phyloP scores from a whole-genome alignment of 2,888 invertebrate genomes.

The Tenthredo notha region DNA sequence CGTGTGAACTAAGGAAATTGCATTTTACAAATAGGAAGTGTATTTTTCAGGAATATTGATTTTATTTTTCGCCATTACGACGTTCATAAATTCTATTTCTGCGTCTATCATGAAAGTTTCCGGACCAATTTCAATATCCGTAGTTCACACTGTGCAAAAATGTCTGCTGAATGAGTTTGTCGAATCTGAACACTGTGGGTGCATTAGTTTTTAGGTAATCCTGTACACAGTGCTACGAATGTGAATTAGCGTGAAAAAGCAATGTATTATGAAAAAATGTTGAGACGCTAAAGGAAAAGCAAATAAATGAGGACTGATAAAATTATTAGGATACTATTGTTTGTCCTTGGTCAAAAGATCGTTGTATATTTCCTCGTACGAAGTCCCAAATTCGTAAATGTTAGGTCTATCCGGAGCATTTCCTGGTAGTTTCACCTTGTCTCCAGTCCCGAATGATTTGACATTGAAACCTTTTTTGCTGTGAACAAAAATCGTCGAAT shows the following conservation, averaged over 20 bases:
- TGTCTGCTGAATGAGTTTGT: background rate
- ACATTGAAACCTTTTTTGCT: slow-evolving; percentile 98
- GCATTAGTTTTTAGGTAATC: background rate
- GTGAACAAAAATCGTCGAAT: slow-evolving; percentile 63
- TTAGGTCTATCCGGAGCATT: slow-evolving; percentile 96
- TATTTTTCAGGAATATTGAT: background rate
- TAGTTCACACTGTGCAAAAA: slow-evolving; percentile 3
- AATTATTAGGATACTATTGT: slow-evolving; percentile 85
- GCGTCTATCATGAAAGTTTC: background rate
- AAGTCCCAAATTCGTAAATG: slow-evolving; percentile 96
- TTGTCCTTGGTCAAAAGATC: slow-evolving; percentile 95
- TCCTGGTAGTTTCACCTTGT: slow-evolving; percentile 98
- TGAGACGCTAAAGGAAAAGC: background rate
- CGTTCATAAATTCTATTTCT: background rate
- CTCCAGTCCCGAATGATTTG: slow-evolving; percentile 95
- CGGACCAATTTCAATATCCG: background rate
- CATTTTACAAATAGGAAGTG: background rate
- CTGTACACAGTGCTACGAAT: background rate
- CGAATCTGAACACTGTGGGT: background rate
- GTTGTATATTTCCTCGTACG: slow-evolving; percentile 97
- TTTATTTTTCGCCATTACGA: background rate
- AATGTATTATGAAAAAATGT: background rate
- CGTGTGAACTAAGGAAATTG: background rate
- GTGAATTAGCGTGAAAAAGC: background rate
- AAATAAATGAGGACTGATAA: slow-evolving; percentile 37